These are phyloP conservation scores for Nasonia vitripennis DNA, from an alignment of 1,140 invertebrate genomes.

Conservation along the genomic window DNA sequence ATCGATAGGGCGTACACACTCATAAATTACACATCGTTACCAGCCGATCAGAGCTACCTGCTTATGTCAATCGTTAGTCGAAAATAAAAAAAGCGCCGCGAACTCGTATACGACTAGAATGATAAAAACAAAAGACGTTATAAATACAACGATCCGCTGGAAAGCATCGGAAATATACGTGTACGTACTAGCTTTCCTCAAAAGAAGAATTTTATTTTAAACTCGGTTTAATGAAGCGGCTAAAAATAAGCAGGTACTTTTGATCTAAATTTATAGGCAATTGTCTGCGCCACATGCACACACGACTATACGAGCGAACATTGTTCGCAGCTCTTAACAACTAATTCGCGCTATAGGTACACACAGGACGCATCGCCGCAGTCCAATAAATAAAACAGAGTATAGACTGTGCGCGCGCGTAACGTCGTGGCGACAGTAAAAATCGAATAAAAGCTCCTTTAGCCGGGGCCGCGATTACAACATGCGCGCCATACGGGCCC, in stretches of 20 bases:
- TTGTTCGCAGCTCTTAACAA: neutral
- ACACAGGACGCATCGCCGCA: neutral
- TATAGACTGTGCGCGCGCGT: neutral
- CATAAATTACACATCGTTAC: no score
- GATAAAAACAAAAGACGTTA: no score
- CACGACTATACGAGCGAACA: neutral
- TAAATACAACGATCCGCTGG: no score
- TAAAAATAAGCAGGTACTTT: neutral
- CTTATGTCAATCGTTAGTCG: no score
- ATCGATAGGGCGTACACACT: no score
- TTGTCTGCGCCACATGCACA: neutral
- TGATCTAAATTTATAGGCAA: neutral
- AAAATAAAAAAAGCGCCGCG: no score
- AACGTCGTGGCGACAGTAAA: neutral
- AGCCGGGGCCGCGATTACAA: neutral
- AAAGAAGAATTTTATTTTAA: neutral
- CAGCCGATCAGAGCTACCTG: no score
- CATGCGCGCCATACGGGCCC: neutral
- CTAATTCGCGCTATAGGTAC: neutral
- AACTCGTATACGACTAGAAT: no score
- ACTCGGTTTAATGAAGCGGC: neutral
- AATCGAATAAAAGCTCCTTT: neutral
- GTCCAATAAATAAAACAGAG: neutral
- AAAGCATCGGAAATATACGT: no score
- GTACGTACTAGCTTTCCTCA: no score